Percentiles rank a stretch among this genome's conserved stretches.
These are phyloP conservation scores for Ganaspis sp. DNA, from an alignment of 1,140 invertebrate species.

Conservation along the genomic window DNA sequence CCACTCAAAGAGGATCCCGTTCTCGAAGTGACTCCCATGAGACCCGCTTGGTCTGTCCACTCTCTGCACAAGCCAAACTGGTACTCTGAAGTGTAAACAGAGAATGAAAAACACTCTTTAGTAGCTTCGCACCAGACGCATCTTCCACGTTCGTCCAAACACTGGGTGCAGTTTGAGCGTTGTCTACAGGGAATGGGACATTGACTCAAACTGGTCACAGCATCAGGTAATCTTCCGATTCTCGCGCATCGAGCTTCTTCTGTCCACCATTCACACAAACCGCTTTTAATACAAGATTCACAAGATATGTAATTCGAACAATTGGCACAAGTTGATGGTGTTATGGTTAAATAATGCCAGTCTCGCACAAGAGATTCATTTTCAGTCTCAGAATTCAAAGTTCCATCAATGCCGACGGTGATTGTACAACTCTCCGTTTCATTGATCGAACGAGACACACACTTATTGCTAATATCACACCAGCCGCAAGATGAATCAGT, in stretches of 20 bases:
- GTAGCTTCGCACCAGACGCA: constrained; percentile 97
- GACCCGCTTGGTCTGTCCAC: constrained; percentile 90
- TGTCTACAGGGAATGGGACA: constrained; percentile 87
- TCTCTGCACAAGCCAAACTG: constrained; percentile 94
- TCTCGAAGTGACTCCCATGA: constrained; percentile 72
- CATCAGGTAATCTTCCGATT: constrained; percentile 82
- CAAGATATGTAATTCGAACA: constrained; percentile 94
- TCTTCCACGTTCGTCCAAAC: constrained; percentile 88
- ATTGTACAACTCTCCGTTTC: constrained; percentile 80
- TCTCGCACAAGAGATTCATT: constrained; percentile 71
- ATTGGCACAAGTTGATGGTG: constrained; percentile 87
- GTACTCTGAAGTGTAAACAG: constrained; percentile 95
- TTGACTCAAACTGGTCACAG: constrained; percentile 80
- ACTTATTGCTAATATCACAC: constrained; percentile 84
- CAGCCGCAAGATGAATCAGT: constrained; percentile 93
- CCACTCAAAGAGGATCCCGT: constrained; percentile 64
- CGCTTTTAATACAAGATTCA: constrained; percentile 83
- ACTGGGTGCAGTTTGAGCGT: constrained; percentile 86
- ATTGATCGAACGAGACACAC: constrained; percentile 78
- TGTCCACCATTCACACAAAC: constrained; percentile 91
- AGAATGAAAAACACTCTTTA: constrained; percentile 94
- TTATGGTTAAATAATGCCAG: constrained; percentile 88
- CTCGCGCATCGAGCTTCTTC: constrained; percentile 89
- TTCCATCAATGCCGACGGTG: background rate
- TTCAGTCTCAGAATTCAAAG: constrained; percentile 57